Conservation (phyloP, 2,888 invertebrate species). For the Mimumesa dahlbomi region DNA sequence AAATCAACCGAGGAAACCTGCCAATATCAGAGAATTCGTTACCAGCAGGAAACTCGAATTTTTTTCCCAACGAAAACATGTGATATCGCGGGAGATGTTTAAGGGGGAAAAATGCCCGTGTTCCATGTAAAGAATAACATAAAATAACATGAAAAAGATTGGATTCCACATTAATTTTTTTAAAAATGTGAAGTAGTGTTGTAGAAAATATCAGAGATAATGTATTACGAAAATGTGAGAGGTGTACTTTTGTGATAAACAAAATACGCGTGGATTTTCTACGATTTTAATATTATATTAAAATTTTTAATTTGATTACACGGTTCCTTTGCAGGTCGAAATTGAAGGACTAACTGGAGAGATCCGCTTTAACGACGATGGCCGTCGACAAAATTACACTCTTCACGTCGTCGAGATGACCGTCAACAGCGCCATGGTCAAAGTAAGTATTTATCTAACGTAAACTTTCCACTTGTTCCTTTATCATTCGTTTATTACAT, state of each 20-base stretch:
- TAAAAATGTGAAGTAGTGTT: no score
- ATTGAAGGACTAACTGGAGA: slow-evolving; percentile 95
- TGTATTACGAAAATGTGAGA: not conserved
- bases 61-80: not conserved
- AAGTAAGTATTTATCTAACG: slow-evolving; percentile 81
- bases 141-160: no score
- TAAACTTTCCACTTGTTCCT: not conserved
- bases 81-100: no score
- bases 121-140: no score
- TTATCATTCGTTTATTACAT: no score
- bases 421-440: slow-evolving; percentile 94
- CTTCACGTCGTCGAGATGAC: slow-evolving; percentile 96
- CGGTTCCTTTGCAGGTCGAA: slow-evolving; percentile 90
- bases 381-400: slow-evolving; percentile 93
- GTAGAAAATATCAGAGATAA: not conserved
- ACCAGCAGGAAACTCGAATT: not conserved
- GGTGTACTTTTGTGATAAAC: not conserved
- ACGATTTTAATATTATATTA: no score
- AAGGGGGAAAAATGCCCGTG: no score
- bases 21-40: slow-evolving; percentile 28
- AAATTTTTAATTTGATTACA: no score
- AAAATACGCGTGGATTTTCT: no score
- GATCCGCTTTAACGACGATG: slow-evolving; percentile 94
- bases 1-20: slow-evolving; percentile 9
- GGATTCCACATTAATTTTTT: no score